These are phyloP conservation scores for Hippocampus barbouri DNA, from an alignment of 2,113 vertebrate genomes.

Conservation along the genomic window DNA sequence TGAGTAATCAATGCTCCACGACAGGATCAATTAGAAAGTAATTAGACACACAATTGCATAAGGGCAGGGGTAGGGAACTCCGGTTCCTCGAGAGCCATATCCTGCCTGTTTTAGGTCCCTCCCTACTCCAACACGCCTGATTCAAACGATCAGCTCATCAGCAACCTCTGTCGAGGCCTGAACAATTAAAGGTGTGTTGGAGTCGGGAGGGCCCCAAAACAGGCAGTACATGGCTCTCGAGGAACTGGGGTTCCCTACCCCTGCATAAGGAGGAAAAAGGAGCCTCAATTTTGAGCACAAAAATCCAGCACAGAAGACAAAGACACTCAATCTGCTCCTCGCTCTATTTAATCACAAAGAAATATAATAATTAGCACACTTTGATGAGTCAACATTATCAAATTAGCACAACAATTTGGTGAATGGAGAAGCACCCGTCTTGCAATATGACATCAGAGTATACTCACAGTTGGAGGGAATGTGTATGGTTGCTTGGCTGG, in stretches of 20 bases:
- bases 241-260: no score
- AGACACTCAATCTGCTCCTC: conserved; percentile 36
- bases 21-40: conserved; percentile 64
- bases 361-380: conserved; percentile 42
- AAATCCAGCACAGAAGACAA: conserved; percentile 23
- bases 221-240: no score
- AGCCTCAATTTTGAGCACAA: conserved; percentile 22
- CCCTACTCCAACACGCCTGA: no score
- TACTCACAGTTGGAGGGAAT: conserved; percentile 77
- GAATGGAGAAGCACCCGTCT: conserved; percentile 8
- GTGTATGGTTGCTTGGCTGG: conserved; percentile 65
- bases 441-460: conserved; percentile 25
- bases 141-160: no score
- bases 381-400: conserved; percentile 50
- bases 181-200: no score
- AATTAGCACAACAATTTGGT: conserved; percentile 56
- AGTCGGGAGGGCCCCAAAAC: no score
- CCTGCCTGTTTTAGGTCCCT: no score
- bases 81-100: no score
- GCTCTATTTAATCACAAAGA: conserved; percentile 45
- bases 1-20: conserved; percentile 56
- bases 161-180: no score
- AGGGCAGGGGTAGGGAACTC: background rate
- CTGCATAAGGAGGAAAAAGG: conserved; percentile 8
- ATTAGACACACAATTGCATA: conserved; percentile 55